phyloP scores from a whole-genome alignment of 30 jellyfish, hydroid and myxozoan genomes.

The Catostylus mosaicus region DNA sequence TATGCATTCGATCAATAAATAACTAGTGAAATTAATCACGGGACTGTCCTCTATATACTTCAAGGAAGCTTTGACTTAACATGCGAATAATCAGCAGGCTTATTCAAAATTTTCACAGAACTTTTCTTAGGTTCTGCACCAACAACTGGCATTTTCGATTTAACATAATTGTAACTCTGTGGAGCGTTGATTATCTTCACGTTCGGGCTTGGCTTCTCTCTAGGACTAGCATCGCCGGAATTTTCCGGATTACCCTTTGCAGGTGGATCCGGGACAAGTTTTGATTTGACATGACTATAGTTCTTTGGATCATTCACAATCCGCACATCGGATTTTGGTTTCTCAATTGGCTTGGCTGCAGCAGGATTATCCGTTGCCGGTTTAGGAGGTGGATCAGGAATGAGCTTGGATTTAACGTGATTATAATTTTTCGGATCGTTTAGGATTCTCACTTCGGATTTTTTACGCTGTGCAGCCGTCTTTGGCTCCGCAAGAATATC shows the following conservation, averaged over 20 bases:
- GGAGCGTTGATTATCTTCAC: conserved; percentile 65
- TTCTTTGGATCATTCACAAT: conserved; percentile 63
- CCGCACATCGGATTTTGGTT: conserved; percentile 44
- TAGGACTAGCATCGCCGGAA: conserved; percentile 27
- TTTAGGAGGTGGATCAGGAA: conserved; percentile 42
- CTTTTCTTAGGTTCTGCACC: conserved; percentile 37
- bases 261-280: conserved; percentile 35
- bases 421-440: conserved; percentile 68
- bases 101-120: conserved; percentile 51
- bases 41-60: too few species aligned
- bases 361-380: conserved; percentile 7
- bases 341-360: conserved; percentile 7
- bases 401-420: conserved; percentile 54
- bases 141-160: conserved; percentile 17
- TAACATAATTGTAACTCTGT: conserved; percentile 42
- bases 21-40: too few species aligned
- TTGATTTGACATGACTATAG: conserved; percentile 58
- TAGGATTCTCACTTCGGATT: conserved; percentile 41
- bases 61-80: conserved; percentile 59
- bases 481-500: conserved; percentile 5
- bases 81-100: conserved; percentile 64
- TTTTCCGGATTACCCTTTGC: conserved; percentile 23
- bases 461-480: background rate
- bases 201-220: conserved; percentile 30
- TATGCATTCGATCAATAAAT: too few species aligned